These are phyloP conservation scores for Pseudolaguvia tuberculata DNA, from an alignment of 2,113 vertebrate species.

Conservation along the genomic window DNA sequence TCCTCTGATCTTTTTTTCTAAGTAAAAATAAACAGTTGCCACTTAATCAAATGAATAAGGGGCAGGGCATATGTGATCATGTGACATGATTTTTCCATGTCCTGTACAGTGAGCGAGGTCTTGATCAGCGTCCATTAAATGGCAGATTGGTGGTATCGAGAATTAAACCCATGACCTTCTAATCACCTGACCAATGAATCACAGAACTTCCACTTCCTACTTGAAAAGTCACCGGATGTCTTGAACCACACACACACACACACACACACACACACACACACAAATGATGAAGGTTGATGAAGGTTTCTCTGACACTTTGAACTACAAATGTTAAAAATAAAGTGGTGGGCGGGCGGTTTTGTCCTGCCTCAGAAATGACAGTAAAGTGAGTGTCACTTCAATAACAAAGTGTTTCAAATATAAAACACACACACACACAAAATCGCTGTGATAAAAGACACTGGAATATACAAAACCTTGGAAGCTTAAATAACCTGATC, in stretches of 20 bases:
- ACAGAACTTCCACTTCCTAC: no score
- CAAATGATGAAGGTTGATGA: no score
- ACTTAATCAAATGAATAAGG: fast-evolving
- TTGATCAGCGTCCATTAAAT: no score
- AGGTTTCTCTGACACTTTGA: no score
- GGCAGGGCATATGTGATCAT: not conserved
- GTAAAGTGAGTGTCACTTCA: slow-evolving; percentile 7
- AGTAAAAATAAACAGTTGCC: not conserved
- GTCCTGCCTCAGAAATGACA: slow-evolving; percentile 18
- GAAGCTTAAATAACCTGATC: not conserved
- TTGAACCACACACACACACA: no score
- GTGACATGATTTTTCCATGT: not conserved
- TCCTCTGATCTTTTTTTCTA: not conserved
- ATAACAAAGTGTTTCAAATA: slow-evolving; percentile 2
- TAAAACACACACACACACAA: slow-evolving; percentile 9
- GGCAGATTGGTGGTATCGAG: no score
- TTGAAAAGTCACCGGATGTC: no score
- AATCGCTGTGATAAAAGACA: slow-evolving; percentile 1
- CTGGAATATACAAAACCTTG: slow-evolving; percentile 27
- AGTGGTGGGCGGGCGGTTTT: not conserved
- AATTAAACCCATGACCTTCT: no score
- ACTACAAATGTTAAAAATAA: slow-evolving; percentile 5
- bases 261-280: no score
- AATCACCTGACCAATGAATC: no score
- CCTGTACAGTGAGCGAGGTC: no score